Base-by-base conservation (phyloP, 30 jellyfish, hydroid and myxozoan species). In the Aurelia aurita complex sp. Pacific region DNA sequence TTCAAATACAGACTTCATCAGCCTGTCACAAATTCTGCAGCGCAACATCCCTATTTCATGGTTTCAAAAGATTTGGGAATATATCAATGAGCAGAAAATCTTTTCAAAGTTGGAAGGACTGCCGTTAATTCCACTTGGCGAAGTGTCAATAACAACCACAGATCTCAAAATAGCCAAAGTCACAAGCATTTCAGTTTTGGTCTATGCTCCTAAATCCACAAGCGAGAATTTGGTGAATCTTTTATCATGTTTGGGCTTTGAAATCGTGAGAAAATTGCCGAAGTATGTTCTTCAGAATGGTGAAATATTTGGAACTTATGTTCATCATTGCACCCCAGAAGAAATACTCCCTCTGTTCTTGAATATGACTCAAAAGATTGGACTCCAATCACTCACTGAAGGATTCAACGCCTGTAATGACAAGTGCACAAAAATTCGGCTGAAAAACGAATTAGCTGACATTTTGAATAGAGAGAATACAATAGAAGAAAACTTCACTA, bases 41-140 rank as follows among this genome's bases (percentile, higher is more conserved):
- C n/a, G 65, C 34, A 8, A 40, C 1, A 16, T 50, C 17, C 17
- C 70, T 61, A 6, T 16, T 18, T 29, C 32, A 46, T 89, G 97
- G 97, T 64, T 71, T 36, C 60, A 35, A 15, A 16, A 60, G 18
- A 43, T 89, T 42, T 89, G 92, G 97, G 73, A 40, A 15, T 63
- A 89, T 60, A 40, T 55, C 35, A 67, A 67, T 12, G 46, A 42
- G 32, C 40, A 60, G 35, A 63, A 80, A 3, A 66, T 69, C 17
- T 13, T 81, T 2, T 67, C n/a, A 34, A 5, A 42, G 16, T 54
- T 90, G 19, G 84, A 82, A 12, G 97, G 97, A n/a, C 18, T 90
- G 52, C 91, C 94, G 4, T 19, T 90, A 6, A 74, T 90, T 13
- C 94, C 90, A 5, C 17, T 76, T 57, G 69, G 69, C 16, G 57